These are phyloP conservation scores for Oncorhynchus keta DNA, from an alignment of 2,113 vertebrate genomes.

Conservation along the genomic window DNA sequence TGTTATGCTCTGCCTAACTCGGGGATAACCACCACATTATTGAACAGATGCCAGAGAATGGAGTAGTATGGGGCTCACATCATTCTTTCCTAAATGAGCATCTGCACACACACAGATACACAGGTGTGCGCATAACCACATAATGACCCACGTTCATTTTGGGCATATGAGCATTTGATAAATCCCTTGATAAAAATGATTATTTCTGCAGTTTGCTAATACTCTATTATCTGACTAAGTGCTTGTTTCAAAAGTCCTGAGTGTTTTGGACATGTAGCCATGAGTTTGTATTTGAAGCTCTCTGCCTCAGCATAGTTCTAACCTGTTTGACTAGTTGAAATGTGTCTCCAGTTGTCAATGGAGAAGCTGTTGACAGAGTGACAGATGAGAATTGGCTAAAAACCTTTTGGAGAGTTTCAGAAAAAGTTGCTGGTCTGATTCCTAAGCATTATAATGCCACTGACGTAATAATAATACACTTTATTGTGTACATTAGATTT, in stretches of 20 bases:
- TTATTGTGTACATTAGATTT: too few relatives aligned
- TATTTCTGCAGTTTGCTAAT: too few relatives aligned
- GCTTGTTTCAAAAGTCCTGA: too few relatives aligned
- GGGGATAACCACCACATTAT: slow-evolving; percentile 15
- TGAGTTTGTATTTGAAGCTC: too few relatives aligned
- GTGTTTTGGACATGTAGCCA: too few relatives aligned
- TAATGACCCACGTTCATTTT: not conserved
- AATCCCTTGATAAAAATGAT: too few relatives aligned
- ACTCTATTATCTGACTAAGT: too few relatives aligned
- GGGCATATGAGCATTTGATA: too few relatives aligned
- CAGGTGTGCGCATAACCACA: not conserved
- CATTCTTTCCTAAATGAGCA: slow-evolving; percentile 7
- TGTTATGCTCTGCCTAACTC: slow-evolving; percentile 17
- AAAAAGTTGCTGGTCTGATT: not conserved
- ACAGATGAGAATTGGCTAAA: not conserved
- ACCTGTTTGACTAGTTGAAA: not conserved
- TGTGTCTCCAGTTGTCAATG: not conserved
- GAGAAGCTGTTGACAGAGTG: not conserved
- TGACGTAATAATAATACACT: too few relatives aligned
- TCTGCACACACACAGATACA: not conserved
- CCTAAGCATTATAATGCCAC: not conserved
- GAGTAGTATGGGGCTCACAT: not conserved
- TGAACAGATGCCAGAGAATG: slow-evolving; percentile 13
- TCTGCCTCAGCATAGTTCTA: not conserved
- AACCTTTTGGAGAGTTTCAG: not conserved